Evolutionary conservation across 2,797 vertebrate species (phyloP).

Genomic region (Ataeniobius toweri): DNA sequence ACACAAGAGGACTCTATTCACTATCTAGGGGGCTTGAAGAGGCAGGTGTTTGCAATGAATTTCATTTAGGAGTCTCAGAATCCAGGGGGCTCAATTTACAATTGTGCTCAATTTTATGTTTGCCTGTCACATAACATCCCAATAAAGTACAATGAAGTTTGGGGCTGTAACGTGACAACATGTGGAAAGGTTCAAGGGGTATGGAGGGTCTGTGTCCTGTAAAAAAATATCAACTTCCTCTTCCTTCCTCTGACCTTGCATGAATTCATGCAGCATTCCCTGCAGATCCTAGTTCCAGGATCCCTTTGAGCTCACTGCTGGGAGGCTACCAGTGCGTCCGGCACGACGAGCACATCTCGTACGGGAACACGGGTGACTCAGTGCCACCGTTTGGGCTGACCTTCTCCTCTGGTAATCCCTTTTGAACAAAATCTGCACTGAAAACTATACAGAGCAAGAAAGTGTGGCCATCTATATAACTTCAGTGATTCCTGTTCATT

Average conservation of each 20-base stretch:
- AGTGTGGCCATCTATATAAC: slow-evolving; percentile 2
- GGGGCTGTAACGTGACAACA: background rate
- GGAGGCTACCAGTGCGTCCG: slow-evolving; percentile 82
- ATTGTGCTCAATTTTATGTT: background rate
- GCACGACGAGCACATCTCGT: slow-evolving; percentile 88
- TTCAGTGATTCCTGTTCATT: background rate
- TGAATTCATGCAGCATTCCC: slow-evolving; percentile 33
- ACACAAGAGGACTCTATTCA: too few relatives aligned
- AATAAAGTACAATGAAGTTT: background rate
- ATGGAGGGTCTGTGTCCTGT: background rate
- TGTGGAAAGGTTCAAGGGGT: background rate
- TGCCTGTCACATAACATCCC: background rate
- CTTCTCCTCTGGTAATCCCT: slow-evolving; percentile 88
- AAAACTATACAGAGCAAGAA: background rate
- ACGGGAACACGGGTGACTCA: slow-evolving; percentile 82
- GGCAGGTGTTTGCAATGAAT: too few relatives aligned
- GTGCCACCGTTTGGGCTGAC: slow-evolving; percentile 93
- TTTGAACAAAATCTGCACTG: background rate
- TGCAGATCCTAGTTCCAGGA: slow-evolving; percentile 50
- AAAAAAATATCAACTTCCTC: background rate
- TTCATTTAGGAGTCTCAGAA: too few relatives aligned
- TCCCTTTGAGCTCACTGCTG: slow-evolving; percentile 86
- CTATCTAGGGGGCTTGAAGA: too few relatives aligned
- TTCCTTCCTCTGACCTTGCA: slow-evolving; percentile 1
- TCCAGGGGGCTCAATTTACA: background rate